Evolutionary conservation across 1,140 invertebrate species (phyloP).

Genomic region (Drosophila ambigua): DNA sequence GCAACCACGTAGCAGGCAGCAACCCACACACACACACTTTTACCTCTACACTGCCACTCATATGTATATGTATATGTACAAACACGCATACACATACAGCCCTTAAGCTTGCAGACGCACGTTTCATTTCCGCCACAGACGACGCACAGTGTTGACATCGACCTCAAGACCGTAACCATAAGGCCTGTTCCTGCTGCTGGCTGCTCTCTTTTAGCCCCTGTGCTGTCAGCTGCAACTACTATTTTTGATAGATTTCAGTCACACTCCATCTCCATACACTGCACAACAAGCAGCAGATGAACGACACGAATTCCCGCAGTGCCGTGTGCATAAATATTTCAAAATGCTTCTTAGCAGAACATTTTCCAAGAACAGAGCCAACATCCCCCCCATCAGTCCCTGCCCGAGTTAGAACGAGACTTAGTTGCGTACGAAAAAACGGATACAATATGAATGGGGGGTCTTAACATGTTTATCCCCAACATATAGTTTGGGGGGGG

Average conservation of each 20-base stretch:
- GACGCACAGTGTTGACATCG: constrained; percentile 42
- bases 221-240: constrained; percentile 14
- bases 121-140: constrained; percentile 78
- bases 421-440: constrained; percentile 36
- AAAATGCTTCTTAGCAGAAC: constrained; percentile 55
- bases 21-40: constrained; percentile 1
- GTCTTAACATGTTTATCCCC: too few relatives aligned
- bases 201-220: constrained; percentile 37
- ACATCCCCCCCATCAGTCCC: background rate
- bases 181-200: constrained; percentile 2
- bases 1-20: constrained; percentile 31
- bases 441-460: constrained; percentile 14
- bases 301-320: constrained; percentile 65
- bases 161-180: constrained; percentile 19
- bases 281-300: constrained; percentile 4
- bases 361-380: background rate
- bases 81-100: constrained; percentile 11
- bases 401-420: constrained; percentile 10
- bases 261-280: constrained; percentile 19
- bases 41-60: constrained; percentile 5
- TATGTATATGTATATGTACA: constrained; percentile 1
- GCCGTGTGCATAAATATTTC: constrained; percentile 78
- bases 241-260: constrained; percentile 48
- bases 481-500: background rate
- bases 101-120: constrained; percentile 34